Conservation (phyloP, 1,140 invertebrate genomes). For the Meloidogyne hapla region DNA sequence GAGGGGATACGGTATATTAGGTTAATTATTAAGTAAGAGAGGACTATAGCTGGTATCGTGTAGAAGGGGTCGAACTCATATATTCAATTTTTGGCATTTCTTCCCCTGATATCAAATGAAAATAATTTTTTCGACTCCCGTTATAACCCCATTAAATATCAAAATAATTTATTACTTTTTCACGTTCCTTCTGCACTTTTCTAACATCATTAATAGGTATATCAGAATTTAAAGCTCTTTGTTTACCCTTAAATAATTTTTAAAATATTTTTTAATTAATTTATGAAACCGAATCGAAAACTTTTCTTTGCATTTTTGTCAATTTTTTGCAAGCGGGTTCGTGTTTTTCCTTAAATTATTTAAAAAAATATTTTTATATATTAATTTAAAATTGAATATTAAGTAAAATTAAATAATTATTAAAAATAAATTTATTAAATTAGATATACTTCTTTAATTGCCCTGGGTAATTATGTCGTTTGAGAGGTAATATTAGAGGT, state of each 20-base stretch:
- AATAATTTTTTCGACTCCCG: no score
- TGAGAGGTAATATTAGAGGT: no score
- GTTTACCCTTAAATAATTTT: constrained; percentile 36
- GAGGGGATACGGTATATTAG: no score
- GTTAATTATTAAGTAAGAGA: no score
- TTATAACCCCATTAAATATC: no score
- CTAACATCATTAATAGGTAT: constrained; percentile 44
- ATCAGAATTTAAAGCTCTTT: constrained; percentile 48
- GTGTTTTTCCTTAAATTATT: constrained; percentile 45
- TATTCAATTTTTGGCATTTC: no score
- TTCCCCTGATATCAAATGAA: no score
- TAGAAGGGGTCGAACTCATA: no score
- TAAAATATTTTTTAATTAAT: neutral
- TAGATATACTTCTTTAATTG: no score
- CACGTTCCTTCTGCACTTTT: constrained; percentile 52
- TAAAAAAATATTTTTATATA: neutral
- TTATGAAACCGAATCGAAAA: constrained; percentile 45
- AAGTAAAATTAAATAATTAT: neutral
- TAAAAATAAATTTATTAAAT: no score
- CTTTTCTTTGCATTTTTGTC: constrained; percentile 52
- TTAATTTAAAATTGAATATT: neutral
- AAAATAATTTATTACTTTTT: constrained; percentile 44
- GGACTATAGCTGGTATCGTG: no score
- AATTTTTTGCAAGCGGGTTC: constrained; percentile 54
- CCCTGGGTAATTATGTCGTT: no score